Percentiles rank a stretch among this genome's conserved stretches.
Evolutionary conservation across 1,140 invertebrate genomes (phyloP).

Genomic region (Euwallacea similis): DNA sequence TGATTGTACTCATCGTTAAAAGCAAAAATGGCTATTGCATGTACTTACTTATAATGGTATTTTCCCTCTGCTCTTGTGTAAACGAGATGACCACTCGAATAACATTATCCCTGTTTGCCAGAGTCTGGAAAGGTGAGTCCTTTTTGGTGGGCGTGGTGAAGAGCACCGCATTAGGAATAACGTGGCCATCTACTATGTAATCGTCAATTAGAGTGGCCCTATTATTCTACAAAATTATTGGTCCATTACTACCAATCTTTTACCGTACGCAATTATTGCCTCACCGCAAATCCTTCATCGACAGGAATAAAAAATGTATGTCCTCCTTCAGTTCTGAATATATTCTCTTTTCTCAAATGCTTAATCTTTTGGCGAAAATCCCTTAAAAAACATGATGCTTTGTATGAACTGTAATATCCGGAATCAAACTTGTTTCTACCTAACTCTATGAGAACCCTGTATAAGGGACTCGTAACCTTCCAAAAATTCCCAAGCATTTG

Average conservation of each 20-base stretch:
- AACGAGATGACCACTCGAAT: conserved; percentile 80
- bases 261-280: neutral
- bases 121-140: conserved; percentile 70
- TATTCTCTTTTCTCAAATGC: conserved; percentile 68
- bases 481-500: conserved; percentile 76
- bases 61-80: conserved; percentile 49
- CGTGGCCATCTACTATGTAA: conserved; percentile 86
- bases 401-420: neutral
- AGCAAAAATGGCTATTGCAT: neutral
- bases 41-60: conserved; percentile 42
- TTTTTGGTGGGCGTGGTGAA: conserved; percentile 80
- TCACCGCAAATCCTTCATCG: conserved; percentile 85
- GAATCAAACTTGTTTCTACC: conserved; percentile 54
- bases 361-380: conserved; percentile 66
- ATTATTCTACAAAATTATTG: conserved; percentile 35
- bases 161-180: conserved; percentile 83
- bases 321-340: conserved; percentile 74
- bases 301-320: conserved; percentile 89
- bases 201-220: conserved; percentile 68
- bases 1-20: neutral
- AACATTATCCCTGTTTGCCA: conserved; percentile 80
- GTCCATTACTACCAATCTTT: neutral
- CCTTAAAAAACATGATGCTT: conserved; percentile 27
- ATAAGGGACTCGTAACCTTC: conserved; percentile 74
- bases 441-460: conserved; percentile 64